Base-by-base conservation (phyloP, 1,140 invertebrate species). In the Sycophaga agraensis region DNA sequence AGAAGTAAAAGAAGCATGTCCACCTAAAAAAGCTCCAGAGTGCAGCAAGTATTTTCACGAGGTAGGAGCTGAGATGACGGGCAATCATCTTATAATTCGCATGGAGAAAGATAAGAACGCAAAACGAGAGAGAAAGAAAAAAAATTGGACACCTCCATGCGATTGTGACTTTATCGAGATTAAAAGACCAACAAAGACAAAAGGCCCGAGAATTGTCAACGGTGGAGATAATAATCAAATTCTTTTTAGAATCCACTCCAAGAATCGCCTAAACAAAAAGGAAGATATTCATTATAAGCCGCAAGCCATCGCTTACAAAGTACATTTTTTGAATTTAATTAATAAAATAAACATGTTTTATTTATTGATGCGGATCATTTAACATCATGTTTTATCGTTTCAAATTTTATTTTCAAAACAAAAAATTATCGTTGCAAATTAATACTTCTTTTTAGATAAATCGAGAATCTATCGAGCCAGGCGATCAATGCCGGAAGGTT, bases 61-160 rank as follows among this genome's bases (percentile, higher is more conserved):
- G 57, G 77, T 81, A 2, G 73, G 71, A 0, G 72, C 75, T 0
- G 69, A 73, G 12, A 67, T 75, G 56, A 54, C 73, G 2, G 74
- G 71, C 16, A 81, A 79, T 67, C 70, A 73, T 24, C 53, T 81
- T 16, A 70, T 71, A 6, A 79, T 81, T 40, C 71, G 75, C 24
- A 66, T 80, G n/a, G 75, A 80, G 24, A 79, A 74, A n/a, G 65
- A 76, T 12, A 74, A 71, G 24, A 63, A 54, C 3, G 75, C 65
- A 34, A 59, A 54, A 6, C 66, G 48, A 17, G 71, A 65, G 21
- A 71, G 63, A 19, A 68, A 65, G 55, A 43, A 8, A 0, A 28
- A 34, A 16, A 40, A 63, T 9, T 79, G 74, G 74, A 68, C 73
- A 26, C 75, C 75, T 2, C 74, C 72, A 14, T 77, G 73, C n/a